Evolutionary conservation across 1,140 invertebrate species (phyloP), one percentile per base, ranked within the genome.

Genomic region (Homarus americanus): DNA sequence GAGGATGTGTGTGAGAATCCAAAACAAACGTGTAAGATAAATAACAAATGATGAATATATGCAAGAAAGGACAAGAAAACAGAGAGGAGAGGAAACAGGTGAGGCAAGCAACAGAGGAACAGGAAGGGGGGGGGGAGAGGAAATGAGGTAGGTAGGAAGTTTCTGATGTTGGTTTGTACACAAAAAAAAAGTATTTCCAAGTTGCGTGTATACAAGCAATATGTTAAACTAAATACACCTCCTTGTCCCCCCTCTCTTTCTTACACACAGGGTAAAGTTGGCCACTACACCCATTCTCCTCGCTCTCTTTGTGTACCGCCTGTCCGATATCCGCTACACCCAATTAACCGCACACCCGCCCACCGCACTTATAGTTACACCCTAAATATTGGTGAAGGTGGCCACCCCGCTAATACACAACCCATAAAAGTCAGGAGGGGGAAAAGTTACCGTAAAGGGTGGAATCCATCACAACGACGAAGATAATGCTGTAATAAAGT

Each of bases 271-370:
- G n/a, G 0, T 69, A 2, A n/a, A 28, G 28, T 32, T 66, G 4
- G 0, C 34, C 80, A 20, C 28, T 17, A n/a, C 38, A n/a, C 34
- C 80, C 58, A 7, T 36, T 38, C n/a, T 38, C 32, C 32, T 38
- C 32, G 28, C 17, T 49, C 58, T 40, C 53, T n/a, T 24, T 15
- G 49, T 32, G 73, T 44, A 1, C 76, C 34, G 10, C 10, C 10
- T 72, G 24, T n/a, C 66, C 34, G 0, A 24, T 24, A 9, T 72
- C 66, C 36, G 76, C 76, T 38, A 79, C 44, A 41, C 76, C 76
- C 76, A 44, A 79, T 79, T 79, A 79, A n/a, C 38, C 76, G 36
- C 76, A 40, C 76, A 79, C 76, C 44, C 76, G 76, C 76, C 76
- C 76, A 79, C 76, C 76, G 28, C 7, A 38, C 73, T n/a, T n/a